Conservation (phyloP, 2,113 vertebrate species). For the Bufo gargarizans region DNA sequence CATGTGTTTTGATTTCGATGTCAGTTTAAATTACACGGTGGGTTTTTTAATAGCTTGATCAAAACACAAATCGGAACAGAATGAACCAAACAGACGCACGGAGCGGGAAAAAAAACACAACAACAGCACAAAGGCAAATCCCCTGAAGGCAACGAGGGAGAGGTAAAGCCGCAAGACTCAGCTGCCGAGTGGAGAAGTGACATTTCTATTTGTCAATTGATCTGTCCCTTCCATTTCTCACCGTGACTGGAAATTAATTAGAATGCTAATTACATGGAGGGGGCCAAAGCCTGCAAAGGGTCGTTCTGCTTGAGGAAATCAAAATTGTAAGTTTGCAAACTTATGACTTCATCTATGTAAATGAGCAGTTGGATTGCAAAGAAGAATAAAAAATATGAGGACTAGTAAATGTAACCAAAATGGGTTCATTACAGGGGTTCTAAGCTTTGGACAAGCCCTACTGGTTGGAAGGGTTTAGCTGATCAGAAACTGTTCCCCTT, state of each 20-base stretch:
- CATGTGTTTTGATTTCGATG: constrained; percentile 72
- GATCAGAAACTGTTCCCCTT: too few species aligned
- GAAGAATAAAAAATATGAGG: neutral
- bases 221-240: constrained; percentile 60
- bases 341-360: neutral
- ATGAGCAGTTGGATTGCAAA: neutral
- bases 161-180: constrained; percentile 61
- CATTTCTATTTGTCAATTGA: constrained; percentile 75
- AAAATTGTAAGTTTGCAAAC: constrained; percentile 24
- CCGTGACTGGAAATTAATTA: constrained; percentile 69
- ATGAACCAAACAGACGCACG: neutral
- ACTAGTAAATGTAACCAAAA: neutral
- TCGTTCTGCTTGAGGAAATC: constrained; percentile 9
- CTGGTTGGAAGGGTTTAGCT: too few species aligned
- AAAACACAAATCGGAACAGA: constrained; percentile 70
- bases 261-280: constrained; percentile 65
- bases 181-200: constrained; percentile 67
- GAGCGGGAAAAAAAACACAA: constrained; percentile 42
- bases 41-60: constrained; percentile 76
- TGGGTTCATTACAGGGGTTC: too few species aligned
- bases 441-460: too few species aligned
- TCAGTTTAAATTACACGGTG: constrained; percentile 77
- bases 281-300: neutral
- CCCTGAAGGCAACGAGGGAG: constrained; percentile 56
- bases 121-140: constrained; percentile 28